Conservation (phyloP, 35 echinoderm and acorn worm species). For the Lytechinus variegatus region DNA sequence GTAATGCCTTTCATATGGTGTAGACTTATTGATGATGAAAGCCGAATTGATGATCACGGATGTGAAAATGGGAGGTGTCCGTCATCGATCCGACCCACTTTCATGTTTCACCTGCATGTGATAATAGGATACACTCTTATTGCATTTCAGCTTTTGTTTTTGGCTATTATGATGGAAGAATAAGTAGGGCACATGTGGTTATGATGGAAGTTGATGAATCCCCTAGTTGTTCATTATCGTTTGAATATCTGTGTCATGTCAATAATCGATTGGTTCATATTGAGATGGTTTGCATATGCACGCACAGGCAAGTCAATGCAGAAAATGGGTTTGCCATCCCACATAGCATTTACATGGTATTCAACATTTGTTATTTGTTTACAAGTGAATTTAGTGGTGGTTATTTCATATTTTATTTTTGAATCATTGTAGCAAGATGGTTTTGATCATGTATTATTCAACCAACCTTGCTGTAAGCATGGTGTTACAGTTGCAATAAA, state of each 20-base stretch:
- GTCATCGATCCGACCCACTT: not conserved
- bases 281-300: not conserved
- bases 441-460: too few relatives aligned
- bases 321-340: not conserved
- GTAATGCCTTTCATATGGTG: not conserved
- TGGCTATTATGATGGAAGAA: not conserved
- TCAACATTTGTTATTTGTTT: not conserved
- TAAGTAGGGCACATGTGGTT: not conserved
- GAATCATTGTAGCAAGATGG: too few relatives aligned
- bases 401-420: too few relatives aligned
- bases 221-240: not conserved
- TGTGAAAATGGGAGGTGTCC: not conserved
- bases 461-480: too few relatives aligned
- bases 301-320: not conserved
- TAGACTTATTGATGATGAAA: not conserved
- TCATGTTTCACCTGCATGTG: not conserved
- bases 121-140: not conserved
- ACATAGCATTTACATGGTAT: not conserved
- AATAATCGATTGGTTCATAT: not conserved
- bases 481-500: too few relatives aligned
- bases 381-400: too few relatives aligned
- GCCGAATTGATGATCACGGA: not conserved
- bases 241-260: not conserved
- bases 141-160: not conserved
- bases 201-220: not conserved